Evolutionary conservation across 1,140 invertebrate species (phyloP).

Genomic region (Camponotus pennsylvanicus): DNA sequence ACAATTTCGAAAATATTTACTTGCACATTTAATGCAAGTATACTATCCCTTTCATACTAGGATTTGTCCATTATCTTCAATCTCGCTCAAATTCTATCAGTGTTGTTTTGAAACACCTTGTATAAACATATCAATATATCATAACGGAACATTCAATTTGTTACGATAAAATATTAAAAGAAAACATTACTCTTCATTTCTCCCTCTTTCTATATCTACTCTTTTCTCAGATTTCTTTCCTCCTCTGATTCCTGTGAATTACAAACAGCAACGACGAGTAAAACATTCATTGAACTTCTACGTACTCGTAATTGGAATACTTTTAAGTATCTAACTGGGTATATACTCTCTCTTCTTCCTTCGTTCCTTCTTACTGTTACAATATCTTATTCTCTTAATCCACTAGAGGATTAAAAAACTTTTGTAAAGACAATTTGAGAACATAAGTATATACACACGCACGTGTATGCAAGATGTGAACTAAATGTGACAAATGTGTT

Average conservation of each 20-base stretch:
- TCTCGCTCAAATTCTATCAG: neutral
- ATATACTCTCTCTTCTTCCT: slow-evolving; percentile 36
- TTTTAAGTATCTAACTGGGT: slow-evolving; percentile 76
- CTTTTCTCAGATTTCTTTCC: slow-evolving; percentile 2
- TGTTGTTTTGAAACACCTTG: slow-evolving; percentile 47
- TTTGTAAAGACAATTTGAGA: slow-evolving; percentile 77
- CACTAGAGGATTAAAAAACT: slow-evolving; percentile 80
- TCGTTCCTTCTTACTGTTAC: neutral
- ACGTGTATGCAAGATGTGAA: neutral
- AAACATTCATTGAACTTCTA: slow-evolving; percentile 75
- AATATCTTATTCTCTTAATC: slow-evolving; percentile 79
- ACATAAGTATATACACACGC: slow-evolving; percentile 6
- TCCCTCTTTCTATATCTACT: neutral
- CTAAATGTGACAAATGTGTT: neutral
- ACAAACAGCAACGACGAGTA: slow-evolving; percentile 58
- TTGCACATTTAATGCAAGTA: slow-evolving; percentile 18
- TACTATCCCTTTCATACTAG: neutral
- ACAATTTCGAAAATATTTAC: slow-evolving; percentile 31
- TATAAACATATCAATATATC: slow-evolving; percentile 44
- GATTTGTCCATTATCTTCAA: slow-evolving; percentile 10
- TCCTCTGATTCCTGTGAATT: slow-evolving; percentile 17
- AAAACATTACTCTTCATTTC: slow-evolving; percentile 61
- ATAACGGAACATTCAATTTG: slow-evolving; percentile 18
- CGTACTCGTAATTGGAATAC: slow-evolving; percentile 80
- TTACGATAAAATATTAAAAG: slow-evolving; percentile 55